Evolutionary conservation across 2,113 vertebrate species (phyloP).

Genomic region (Thamnophis sirtalis): DNA sequence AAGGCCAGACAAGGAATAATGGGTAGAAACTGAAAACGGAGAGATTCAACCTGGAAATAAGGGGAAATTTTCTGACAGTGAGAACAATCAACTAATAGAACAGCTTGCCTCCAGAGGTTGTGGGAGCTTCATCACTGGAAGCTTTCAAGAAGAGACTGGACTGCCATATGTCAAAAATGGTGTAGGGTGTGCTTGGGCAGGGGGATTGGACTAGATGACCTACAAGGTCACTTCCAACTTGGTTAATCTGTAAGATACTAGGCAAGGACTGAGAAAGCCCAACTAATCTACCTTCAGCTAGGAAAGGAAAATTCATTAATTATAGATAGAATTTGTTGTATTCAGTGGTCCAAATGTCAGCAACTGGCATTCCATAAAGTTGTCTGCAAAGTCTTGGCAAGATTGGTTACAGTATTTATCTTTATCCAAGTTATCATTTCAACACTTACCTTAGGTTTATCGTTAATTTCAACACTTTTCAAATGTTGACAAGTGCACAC

Average conservation of each 20-base stretch:
- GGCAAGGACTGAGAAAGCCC: neutral
- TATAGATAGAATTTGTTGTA: neutral
- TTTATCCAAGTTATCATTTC: neutral
- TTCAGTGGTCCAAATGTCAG: neutral
- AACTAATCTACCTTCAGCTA: neutral
- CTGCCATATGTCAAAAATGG: too few species aligned
- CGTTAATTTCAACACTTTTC: conserved; percentile 4
- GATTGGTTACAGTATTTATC: conserved; percentile 17
- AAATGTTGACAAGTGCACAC: neutral
- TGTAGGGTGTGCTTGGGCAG: too few species aligned
- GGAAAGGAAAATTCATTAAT: neutral
- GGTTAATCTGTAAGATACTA: conserved; percentile 18
- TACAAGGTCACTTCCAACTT: too few species aligned
- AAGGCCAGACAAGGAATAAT: too few species aligned
- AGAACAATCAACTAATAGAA: too few species aligned
- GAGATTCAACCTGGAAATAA: too few species aligned
- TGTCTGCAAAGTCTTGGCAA: neutral
- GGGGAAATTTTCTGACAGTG: too few species aligned
- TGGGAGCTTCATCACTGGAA: too few species aligned
- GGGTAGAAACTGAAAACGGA: too few species aligned
- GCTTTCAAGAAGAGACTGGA: too few species aligned
- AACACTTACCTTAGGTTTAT: neutral
- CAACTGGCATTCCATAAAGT: neutral
- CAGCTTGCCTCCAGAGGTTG: too few species aligned
- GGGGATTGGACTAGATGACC: too few species aligned